Conservation (phyloP, 2,888 invertebrate species). For the Rugalucina vietnamica region DNA sequence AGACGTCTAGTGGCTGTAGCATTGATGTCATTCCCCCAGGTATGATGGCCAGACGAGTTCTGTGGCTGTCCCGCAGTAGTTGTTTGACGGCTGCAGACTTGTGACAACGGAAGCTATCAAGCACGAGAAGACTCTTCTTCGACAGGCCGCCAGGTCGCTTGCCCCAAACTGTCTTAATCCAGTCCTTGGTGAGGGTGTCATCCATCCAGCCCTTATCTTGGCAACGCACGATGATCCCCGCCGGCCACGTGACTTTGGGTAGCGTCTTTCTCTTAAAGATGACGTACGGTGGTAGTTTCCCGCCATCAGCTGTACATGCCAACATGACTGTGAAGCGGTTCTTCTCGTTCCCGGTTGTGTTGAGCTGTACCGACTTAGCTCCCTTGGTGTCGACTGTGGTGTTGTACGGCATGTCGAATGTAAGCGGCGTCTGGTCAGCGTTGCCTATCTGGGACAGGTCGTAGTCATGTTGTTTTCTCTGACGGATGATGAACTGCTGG, state of each 20-base stretch:
- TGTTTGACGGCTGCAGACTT: background rate
- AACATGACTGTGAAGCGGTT: constrained; percentile 36
- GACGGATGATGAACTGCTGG: background rate
- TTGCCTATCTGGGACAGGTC: constrained; percentile 34
- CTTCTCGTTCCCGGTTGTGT: constrained; percentile 42
- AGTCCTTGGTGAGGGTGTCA: constrained; percentile 26
- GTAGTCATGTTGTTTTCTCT: background rate
- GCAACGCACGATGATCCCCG: background rate
- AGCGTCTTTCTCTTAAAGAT: constrained; percentile 33
- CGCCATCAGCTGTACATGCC: constrained; percentile 34
- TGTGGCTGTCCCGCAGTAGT: background rate
- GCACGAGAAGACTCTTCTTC: constrained; percentile 20
- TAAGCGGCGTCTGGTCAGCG: constrained; percentile 38
- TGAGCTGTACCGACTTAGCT: constrained; percentile 13
- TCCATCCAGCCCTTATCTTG: constrained; percentile 46
- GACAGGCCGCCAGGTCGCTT: constrained; percentile 21
- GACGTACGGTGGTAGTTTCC: constrained; percentile 39
- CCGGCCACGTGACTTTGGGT: constrained; percentile 16
- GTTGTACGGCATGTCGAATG: constrained; percentile 37
- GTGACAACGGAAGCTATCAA: constrained; percentile 36
- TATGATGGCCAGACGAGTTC: constrained; percentile 22
- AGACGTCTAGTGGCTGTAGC: constrained; percentile 35
- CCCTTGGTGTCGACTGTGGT: constrained; percentile 25
- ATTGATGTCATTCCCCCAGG: constrained; percentile 35
- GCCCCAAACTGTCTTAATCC: constrained; percentile 37